Conservation (phyloP, 2,797 vertebrate genomes). For the Podarcis lilfordi region DNA sequence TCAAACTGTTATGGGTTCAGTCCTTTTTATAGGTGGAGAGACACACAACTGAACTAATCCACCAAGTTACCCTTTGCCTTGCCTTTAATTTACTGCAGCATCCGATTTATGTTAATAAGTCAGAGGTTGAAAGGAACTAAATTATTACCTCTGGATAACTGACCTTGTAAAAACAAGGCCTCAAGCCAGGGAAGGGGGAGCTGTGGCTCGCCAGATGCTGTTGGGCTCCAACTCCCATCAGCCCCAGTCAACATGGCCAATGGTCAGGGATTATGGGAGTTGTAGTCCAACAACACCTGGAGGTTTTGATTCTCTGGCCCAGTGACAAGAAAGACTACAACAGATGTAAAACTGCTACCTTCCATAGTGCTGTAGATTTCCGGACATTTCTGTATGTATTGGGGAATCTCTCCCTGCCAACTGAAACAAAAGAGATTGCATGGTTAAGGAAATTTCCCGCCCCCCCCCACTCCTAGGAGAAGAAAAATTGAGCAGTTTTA, state of each 20-base stretch:
- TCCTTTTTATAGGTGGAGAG: neutral
- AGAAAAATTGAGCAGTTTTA: neutral
- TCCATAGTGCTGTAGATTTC: slow-evolving; percentile 97
- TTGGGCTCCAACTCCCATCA: neutral
- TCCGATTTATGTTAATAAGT: neutral
- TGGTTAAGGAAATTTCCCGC: neutral
- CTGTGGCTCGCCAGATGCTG: neutral
- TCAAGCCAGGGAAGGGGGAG: neutral
- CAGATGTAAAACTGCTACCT: slow-evolving; percentile 78
- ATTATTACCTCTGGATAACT: neutral
- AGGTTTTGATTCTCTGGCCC: neutral
- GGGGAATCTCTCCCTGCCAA: slow-evolving; percentile 97
- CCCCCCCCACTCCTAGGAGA: neutral
- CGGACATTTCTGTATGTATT: slow-evolving; percentile 91
- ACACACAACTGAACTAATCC: neutral
- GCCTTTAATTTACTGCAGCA: neutral
- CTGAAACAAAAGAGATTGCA: slow-evolving; percentile 72
- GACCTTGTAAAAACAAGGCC: neutral
- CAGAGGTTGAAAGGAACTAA: neutral
- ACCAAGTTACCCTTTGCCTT: neutral
- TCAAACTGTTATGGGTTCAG: neutral
- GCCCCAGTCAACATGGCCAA: neutral
- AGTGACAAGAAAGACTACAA: neutral
- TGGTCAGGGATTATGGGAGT: neutral
- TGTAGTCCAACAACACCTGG: neutral